Percentiles rank a stretch among this genome's conserved stretches.
Conservation (phyloP, 2,888 invertebrate genomes). For the Himalopsyche kuldschensis region DNA sequence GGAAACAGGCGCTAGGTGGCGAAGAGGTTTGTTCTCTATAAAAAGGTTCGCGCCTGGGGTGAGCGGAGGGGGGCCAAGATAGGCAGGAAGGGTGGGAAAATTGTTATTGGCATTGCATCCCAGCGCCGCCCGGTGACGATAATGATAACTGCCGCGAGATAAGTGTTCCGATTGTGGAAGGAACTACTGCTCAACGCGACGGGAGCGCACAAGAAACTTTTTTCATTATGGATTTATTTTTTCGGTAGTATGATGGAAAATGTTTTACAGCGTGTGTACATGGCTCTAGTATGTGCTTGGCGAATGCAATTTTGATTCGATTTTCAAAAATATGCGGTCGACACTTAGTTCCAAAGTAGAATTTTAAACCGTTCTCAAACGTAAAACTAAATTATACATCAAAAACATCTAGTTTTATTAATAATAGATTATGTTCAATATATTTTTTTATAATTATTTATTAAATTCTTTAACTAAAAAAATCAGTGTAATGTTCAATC, state of each 20-base stretch:
- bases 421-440: no score
- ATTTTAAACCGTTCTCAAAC: no score
- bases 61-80: neutral
- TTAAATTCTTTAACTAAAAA: no score
- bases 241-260: neutral
- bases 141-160: slow-evolving; percentile 57
- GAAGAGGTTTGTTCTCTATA: neutral
- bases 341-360: no score
- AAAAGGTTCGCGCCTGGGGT: neutral
- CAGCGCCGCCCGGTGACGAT: slow-evolving; percentile 37
- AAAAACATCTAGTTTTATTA: no score
- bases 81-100: slow-evolving; percentile 1
- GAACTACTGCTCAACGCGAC: neutral
- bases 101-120: slow-evolving; percentile 30
- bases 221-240: neutral
- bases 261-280: neutral
- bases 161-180: slow-evolving; percentile 46
- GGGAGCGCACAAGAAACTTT: neutral
- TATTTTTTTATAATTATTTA: no score
- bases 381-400: no score
- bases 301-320: neutral
- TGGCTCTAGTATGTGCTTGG: neutral
- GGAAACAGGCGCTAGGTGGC: neutral
- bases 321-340: neutral
- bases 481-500: no score